phyloP scores from a whole-genome alignment of 2,888 invertebrate species.

The Taphrorychus bicolor region DNA sequence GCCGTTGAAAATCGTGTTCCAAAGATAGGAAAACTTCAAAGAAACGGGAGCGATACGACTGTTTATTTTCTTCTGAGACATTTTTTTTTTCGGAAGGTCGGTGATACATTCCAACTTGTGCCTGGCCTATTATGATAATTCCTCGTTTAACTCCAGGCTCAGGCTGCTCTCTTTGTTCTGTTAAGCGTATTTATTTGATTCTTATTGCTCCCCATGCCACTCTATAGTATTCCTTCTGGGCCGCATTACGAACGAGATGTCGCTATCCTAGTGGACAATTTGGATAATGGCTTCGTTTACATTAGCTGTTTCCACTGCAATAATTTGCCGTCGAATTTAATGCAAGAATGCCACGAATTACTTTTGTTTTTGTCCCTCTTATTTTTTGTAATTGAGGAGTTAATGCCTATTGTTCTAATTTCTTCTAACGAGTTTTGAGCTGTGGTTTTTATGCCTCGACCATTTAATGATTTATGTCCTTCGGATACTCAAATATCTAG shows the following conservation, averaged over 20 bases:
- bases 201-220: neutral
- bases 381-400: too few species aligned
- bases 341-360: neutral
- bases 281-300: neutral
- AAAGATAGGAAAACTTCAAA: constrained; percentile 30
- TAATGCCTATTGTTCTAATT: too few species aligned
- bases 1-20: constrained; percentile 34
- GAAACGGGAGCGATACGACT: constrained; percentile 7
- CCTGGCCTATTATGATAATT: neutral
- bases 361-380: too few species aligned
- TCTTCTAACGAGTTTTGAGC: too few species aligned
- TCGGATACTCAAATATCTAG: too few species aligned
- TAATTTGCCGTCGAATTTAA: neutral
- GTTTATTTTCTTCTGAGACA: neutral
- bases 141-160: neutral
- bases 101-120: too few species aligned
- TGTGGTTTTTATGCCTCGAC: too few species aligned
- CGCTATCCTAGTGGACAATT: neutral
- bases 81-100: too few species aligned
- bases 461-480: too few species aligned
- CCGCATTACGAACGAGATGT: neutral
- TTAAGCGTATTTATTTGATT: neutral
- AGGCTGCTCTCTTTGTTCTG: neutral
- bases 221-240: neutral
- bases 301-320: too few species aligned